These are phyloP conservation scores for Parnassius glacialis DNA, from an alignment of 2,888 invertebrate species.

Conservation along the genomic window DNA sequence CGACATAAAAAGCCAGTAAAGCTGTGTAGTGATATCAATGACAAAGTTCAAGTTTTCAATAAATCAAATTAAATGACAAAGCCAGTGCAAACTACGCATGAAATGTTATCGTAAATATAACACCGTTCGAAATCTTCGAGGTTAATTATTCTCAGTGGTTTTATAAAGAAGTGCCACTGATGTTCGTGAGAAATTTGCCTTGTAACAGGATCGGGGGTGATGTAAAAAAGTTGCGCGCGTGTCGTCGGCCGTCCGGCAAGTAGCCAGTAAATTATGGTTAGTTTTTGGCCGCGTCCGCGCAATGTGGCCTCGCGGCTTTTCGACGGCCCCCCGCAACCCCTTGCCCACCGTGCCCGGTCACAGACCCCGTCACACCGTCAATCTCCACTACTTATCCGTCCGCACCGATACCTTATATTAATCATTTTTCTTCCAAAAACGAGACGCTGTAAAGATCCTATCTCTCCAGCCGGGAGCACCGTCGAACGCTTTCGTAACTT, in stretches of 20 bases:
- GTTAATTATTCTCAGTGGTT: constrained; percentile 67
- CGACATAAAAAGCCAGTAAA: constrained; percentile 17
- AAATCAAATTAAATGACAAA: constrained; percentile 33
- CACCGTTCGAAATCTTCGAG: constrained; percentile 58
- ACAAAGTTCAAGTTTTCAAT: constrained; percentile 22
- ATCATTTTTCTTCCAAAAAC: constrained; percentile 73
- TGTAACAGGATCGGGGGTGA: constrained; percentile 69
- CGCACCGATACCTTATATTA: constrained; percentile 72
- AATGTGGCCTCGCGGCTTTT: constrained; percentile 77
- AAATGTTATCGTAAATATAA: constrained; percentile 45
- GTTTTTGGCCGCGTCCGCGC: constrained; percentile 77
- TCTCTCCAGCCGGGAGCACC: constrained; percentile 55
- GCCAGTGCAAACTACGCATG: constrained; percentile 42
- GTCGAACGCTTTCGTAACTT: constrained; percentile 62
- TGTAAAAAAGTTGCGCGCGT: constrained; percentile 69
- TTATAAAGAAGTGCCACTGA: constrained; percentile 58
- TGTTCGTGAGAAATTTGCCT: constrained; percentile 74
- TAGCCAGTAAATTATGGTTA: constrained; percentile 81
- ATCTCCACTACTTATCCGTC: constrained; percentile 79
- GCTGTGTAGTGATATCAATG: constrained; percentile 25
- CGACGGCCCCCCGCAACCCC: constrained; percentile 47
- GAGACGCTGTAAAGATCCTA: constrained; percentile 68
- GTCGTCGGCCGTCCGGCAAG: constrained; percentile 69
- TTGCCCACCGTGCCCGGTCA: constrained; percentile 56
- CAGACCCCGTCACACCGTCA: constrained; percentile 76